Base-by-base conservation (phyloP, 2,113 vertebrate species). In the Nymphicus hollandicus region DNA sequence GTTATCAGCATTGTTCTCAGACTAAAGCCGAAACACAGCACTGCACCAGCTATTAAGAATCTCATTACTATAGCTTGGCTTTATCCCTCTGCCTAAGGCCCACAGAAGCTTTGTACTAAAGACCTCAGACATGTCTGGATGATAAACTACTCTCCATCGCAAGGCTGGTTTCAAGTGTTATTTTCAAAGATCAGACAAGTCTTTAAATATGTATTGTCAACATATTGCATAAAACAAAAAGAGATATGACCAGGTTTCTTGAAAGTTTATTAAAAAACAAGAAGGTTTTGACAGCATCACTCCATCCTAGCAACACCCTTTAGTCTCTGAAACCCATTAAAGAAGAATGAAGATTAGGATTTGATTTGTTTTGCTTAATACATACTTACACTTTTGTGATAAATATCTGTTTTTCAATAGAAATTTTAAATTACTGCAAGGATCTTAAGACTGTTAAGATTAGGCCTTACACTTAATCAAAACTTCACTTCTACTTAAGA, bases 201-300 rank as follows among this genome's bases (percentile, higher is more conserved):
- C 88, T 70, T 37, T 10, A 61, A 61, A 37, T 7, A 47, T 0
- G 1, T 16, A 17, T 13, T 68, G 8, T 35, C 33, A 79, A 58
- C 9, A 2, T 7, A 43, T 3, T 46, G 60, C 88, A 56, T 58
- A 56, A 69, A 79, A 50, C 6, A n/a, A 43, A n/a, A 41, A 15
- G 39, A 37, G n/a, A 13, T 7, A 23, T 0, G 7, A n/a, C 8
- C 5, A 3, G 5, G 7, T 4, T 1, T 80, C 50, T 55, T 39
- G 37, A 69, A 65, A 64, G 74, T 73, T 50, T 70, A 22, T 35
- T 39, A n/a, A 46, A 61, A 11, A 7, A 2, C 16, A 18, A 50
- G 27, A 1, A 4, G 61, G 20, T 46, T 46, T 39, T 46, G 46
- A 64, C 20, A 81, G 46, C 35, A 24, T 8, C 69, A 71, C 63